Percentiles rank a stretch among this genome's conserved stretches.
These are phyloP conservation scores for Pollenia labialis DNA, from an alignment of 2,888 invertebrate species.

Conservation along the genomic window DNA sequence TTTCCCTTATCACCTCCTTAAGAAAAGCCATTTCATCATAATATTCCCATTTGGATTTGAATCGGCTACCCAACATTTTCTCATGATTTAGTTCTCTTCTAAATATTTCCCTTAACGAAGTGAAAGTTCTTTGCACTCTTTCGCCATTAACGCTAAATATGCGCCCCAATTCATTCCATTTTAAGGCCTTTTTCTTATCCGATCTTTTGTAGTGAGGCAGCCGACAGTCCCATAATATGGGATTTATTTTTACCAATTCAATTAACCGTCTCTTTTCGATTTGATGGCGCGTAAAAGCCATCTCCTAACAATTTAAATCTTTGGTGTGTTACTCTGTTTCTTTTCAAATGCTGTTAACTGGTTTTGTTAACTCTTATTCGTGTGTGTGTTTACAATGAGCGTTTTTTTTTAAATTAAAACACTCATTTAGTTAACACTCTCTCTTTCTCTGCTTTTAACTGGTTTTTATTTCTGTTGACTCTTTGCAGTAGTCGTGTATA, in stretches of 20 bases:
- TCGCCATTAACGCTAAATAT: slow-evolving; percentile 82
- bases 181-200: slow-evolving; percentile 82
- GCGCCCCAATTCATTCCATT: slow-evolving; percentile 82
- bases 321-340: slow-evolving; percentile 38
- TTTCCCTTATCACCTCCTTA: slow-evolving; percentile 82
- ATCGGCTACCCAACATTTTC: slow-evolving; percentile 81
- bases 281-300: slow-evolving; percentile 83
- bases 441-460: slow-evolving; percentile 17
- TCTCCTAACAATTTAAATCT: slow-evolving; percentile 68
- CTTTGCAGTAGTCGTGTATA: slow-evolving; percentile 44
- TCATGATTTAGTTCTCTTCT: slow-evolving; percentile 82
- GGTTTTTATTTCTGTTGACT: slow-evolving; percentile 42
- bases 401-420: not conserved
- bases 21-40: slow-evolving; percentile 82
- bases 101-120: slow-evolving; percentile 82
- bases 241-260: slow-evolving; percentile 82
- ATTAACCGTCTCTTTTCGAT: slow-evolving; percentile 83
- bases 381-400: not conserved
- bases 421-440: slow-evolving; percentile 24
- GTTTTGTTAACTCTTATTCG: slow-evolving; percentile 46
- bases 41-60: slow-evolving; percentile 83
- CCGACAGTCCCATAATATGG: slow-evolving; percentile 83
- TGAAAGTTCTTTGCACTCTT: slow-evolving; percentile 82
- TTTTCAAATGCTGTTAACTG: slow-evolving; percentile 32
- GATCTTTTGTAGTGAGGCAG: slow-evolving; percentile 83